Conservation (phyloP, 2,113 vertebrate species). For the Physeter macrocephalus region DNA sequence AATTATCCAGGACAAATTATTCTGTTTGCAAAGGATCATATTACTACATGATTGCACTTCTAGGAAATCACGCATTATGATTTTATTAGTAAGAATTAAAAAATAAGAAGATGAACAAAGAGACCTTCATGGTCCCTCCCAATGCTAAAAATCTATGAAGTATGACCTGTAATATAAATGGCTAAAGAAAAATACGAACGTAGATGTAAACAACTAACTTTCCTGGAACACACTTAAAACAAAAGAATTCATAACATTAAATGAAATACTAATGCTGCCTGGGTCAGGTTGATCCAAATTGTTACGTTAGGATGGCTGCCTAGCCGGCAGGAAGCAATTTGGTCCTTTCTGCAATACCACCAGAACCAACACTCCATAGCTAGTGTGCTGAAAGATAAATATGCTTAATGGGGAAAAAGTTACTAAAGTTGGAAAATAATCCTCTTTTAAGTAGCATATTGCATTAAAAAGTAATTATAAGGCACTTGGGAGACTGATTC, state of each 20-base stretch:
- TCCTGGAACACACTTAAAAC: not conserved
- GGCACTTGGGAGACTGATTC: constrained; percentile 25
- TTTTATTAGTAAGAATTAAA: not conserved
- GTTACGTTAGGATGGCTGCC: constrained; percentile 27
- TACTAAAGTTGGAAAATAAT: constrained; percentile 33
- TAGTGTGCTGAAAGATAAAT: not conserved
- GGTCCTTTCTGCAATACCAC: not conserved
- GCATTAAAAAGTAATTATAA: constrained; percentile 39
- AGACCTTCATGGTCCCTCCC: not conserved
- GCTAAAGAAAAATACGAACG: not conserved
- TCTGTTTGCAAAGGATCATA: not conserved
- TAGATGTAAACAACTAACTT: not conserved
- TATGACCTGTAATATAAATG: not conserved
- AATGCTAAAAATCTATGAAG: not conserved
- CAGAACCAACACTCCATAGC: not conserved
- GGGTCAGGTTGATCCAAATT: not conserved
- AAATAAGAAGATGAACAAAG: not conserved
- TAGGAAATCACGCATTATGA: not conserved
- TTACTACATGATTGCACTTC: not conserved
- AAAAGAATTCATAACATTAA: not conserved
- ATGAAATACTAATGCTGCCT: not conserved
- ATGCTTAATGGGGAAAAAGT: constrained; percentile 22
- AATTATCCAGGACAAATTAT: not conserved
- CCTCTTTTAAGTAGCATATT: not conserved
- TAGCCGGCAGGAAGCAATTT: constrained; percentile 2